Conservation (phyloP, 2,888 invertebrate genomes). For the Escarpia spicata region DNA sequence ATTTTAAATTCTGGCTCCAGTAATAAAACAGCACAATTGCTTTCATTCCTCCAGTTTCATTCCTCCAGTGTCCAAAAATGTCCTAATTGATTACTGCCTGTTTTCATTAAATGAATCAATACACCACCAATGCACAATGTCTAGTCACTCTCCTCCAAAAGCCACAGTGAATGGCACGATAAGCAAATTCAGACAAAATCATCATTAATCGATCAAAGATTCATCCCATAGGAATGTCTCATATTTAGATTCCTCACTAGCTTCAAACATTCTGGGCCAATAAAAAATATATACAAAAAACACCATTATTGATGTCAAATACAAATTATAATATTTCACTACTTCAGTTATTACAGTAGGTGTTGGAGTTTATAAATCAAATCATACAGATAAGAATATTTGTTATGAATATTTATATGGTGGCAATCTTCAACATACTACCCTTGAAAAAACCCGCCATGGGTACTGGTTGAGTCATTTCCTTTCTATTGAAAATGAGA, state of each 20-base stretch:
- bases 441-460: not conserved
- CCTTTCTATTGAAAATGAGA: not conserved
- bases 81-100: not conserved
- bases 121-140: not conserved
- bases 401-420: not conserved
- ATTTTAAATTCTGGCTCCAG: not conserved
- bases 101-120: not conserved
- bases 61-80: not conserved
- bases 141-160: not conserved
- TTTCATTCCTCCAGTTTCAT: not conserved
- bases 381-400: too few species aligned
- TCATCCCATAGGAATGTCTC: not conserved
- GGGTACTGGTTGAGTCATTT: not conserved
- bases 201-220: not conserved
- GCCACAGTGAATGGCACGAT: not conserved
- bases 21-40: not conserved
- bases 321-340: too few species aligned
- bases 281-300: too few species aligned
- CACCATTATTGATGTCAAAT: too few species aligned
- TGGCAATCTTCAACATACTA: not conserved
- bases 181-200: constrained; percentile 4
- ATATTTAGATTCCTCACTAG: not conserved
- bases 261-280: too few species aligned
- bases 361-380: too few species aligned
- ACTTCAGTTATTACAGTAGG: too few species aligned